These are phyloP conservation scores for Struthidea cinerea DNA, from an alignment of 2,113 vertebrate genomes.

Conservation along the genomic window DNA sequence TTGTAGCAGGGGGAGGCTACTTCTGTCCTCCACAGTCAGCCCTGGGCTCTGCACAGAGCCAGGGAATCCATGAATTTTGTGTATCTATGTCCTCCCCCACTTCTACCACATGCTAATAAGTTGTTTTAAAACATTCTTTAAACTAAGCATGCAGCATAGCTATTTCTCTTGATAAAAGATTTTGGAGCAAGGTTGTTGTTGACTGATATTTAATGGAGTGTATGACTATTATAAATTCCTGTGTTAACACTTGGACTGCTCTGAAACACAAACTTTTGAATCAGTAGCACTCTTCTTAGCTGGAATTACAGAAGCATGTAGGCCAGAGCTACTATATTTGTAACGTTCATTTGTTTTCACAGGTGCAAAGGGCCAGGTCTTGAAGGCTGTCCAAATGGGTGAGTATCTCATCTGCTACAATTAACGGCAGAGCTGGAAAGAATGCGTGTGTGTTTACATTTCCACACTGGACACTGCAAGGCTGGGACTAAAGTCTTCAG, in stretches of 20 bases:
- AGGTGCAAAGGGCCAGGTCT: conserved; percentile 76
- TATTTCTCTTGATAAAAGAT: not conserved
- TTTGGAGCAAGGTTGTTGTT: not conserved
- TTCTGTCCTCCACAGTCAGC: not conserved
- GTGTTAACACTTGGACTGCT: not conserved
- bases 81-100: not conserved
- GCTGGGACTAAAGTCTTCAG: not conserved
- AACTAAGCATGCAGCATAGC: not conserved
- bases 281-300: not conserved
- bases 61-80: not conserved
- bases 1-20: not conserved
- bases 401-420: conserved; percentile 10
- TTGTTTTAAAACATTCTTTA: not conserved
- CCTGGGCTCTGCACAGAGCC: not conserved
- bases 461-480: not conserved
- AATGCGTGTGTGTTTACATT: not conserved
- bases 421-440: not conserved
- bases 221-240: not conserved
- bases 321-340: not conserved
- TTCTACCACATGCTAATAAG: not conserved
- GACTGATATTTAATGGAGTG: not conserved
- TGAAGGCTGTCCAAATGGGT: conserved; percentile 68
- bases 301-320: not conserved
- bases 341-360: not conserved
- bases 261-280: not conserved